Evolutionary conservation across 2,797 vertebrate genomes (phyloP), one percentile per base, ranked within the genome.

Genomic region (Brotula barbata): DNA sequence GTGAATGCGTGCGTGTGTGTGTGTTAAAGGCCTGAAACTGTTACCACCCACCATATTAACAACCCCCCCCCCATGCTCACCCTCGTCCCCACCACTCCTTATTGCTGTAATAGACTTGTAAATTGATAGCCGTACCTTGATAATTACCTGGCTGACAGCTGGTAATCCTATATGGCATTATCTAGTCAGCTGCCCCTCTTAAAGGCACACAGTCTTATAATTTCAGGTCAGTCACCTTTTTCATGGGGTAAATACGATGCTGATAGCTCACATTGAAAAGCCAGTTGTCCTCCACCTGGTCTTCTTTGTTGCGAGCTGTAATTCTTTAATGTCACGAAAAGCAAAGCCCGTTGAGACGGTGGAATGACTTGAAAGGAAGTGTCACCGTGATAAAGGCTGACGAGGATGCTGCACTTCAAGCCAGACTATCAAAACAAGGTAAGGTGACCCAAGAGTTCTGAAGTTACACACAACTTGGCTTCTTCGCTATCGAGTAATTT

Each of bases 401-500:
- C 2, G 17, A 63, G 71, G 51, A 92, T 92, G 91, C 80, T 87
- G 57, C 88, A 85, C 80, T 89, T 82, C 75, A 89, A 89, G 70
- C 80, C 87, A 54, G 87, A 90, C 79, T 84, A 86, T 87, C 86
- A 86, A 81, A 88, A 84, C 86, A 89, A 90, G 90, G 91, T 92
- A 92, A 91, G 89, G 55, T 73, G 74, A 90, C 79, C 82, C 58
- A 74, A 68, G 75, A 62, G 73, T 65, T 84, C 80, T 85, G 84
- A 62, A 78, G 83, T 87, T 87, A 87, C 83, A 81, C 53, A 42
- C 25, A 10, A 61, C 81, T 68, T 72, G 68, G 76, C 70, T 79
- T 69, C 64, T 67, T 53, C 39, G 21, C 55, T 77, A 56, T 64
- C 69, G 66, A 63, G 83, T 48, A 68, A 83, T 85, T 78, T 58